Base-by-base conservation (phyloP, 2,113 vertebrate species). In the Perca schrenkii region DNA sequence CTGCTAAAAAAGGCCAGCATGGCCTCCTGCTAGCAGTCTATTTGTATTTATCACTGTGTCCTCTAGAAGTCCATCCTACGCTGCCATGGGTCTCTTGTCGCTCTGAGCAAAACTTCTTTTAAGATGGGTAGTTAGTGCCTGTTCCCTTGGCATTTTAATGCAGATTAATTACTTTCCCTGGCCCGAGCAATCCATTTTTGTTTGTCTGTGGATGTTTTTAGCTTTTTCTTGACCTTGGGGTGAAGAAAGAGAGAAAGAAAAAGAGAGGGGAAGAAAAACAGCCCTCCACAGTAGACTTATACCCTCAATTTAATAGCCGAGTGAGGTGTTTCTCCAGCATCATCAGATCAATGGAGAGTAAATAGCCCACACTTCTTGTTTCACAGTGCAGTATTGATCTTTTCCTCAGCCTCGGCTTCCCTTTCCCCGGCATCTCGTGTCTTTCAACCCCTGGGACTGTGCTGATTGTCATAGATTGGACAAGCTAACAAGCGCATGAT, bases 301-400 rank as follows among this genome's bases (percentile, higher is more conserved):
- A 97, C 96, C 95, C 96, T 97, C 97, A 97, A 97, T 98, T 98
- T 99, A 98, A 97, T 97, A 96, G 96, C 96, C 93, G 96, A 97
- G 95, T 95, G 96, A 98, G 97, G 97, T 99, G 97, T 99, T 99
- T 98, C 97, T 99, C 95, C 96, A 96, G 96, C 97, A 97, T 97
- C 98, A 98, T 99, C 97, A 97, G 97, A 99, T 99, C 98, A 99
- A 99, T 99, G 97, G 96, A 97, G 98, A 99, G 97, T 99, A 99
- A 99, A 99, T 99, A 99, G 98, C 97, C 96, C 96, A 96, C 97
- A 98, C 97, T 98, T 98, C 97, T 99, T 98, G 96, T 98, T 98
- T 97, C 97, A 94, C 97, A 94, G 96, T 95, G 94, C 95, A 89
- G 96, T 99, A 99, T 99, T 98, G 98, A 99, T 99, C 97, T 98